Evolutionary conservation across 2,888 invertebrate species (phyloP).

Genomic region (Sclerodermus sp.): DNA sequence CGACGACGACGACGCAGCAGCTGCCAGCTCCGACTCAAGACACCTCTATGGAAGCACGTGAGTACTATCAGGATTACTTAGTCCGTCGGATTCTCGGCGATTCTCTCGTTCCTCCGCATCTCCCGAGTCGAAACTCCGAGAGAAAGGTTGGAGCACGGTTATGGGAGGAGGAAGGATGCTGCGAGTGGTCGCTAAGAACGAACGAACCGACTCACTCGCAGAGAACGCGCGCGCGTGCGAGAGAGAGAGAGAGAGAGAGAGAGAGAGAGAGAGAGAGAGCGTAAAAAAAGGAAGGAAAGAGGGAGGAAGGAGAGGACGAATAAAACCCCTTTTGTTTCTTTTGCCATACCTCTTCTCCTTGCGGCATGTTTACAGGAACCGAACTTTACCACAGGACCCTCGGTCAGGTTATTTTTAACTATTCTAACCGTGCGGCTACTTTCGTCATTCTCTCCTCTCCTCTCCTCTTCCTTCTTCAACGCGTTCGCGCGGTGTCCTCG

Average conservation of each 20-base stretch:
- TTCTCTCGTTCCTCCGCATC: not conserved
- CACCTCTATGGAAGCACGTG: slow-evolving; percentile 53
- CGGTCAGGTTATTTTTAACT: slow-evolving; percentile 38
- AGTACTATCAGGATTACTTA: slow-evolving; percentile 25
- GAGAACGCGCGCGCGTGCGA: too few species aligned
- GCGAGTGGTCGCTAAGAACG: too few species aligned
- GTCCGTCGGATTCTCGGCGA: slow-evolving; percentile 6
- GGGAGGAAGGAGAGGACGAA: not conserved
- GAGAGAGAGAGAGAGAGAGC: not conserved
- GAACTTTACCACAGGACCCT: slow-evolving; percentile 30
- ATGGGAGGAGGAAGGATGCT: too few species aligned
- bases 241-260: too few species aligned
- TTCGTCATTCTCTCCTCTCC: slow-evolving; percentile 23
- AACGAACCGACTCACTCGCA: too few species aligned
- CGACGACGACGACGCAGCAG: slow-evolving; percentile 29
- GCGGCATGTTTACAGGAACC: slow-evolving; percentile 37
- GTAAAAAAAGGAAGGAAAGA: not conserved
- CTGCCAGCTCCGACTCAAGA: slow-evolving; percentile 45
- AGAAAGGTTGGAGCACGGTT: too few species aligned
- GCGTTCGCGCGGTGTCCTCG: not conserved
- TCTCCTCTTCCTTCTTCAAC: not conserved
- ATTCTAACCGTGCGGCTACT: slow-evolving; percentile 27
- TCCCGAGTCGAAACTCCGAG: too few species aligned
- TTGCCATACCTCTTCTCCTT: slow-evolving; percentile 26
- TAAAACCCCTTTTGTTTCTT: slow-evolving; percentile 18